Evolutionary conservation across 2,113 vertebrate species (phyloP), one percentile per base, ranked within the genome.

Genomic region (Noturus placidus): DNA sequence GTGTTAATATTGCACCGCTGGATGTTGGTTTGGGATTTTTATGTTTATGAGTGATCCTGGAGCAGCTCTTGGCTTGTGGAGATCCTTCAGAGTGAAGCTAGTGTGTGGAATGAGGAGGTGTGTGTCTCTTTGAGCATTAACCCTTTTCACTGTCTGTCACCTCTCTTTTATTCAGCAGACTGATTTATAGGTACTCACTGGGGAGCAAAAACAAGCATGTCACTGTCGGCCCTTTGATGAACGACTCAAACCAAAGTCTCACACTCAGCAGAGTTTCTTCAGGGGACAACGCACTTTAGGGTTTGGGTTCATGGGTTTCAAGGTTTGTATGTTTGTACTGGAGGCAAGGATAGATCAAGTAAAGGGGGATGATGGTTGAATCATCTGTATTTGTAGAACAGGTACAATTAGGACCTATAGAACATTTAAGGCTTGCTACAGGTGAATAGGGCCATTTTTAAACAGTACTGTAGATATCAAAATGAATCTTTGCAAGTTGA

Each of bases 181-280:
- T 94, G 93, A 95, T 96, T 95, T 95, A 96, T 94, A 92, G 91
- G 90, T 84, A 82, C 90, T 91, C 89, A 89, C 89, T 56, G 86
- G 91, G 91, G 91, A 93, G 82, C 92, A 94, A 93, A 94, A 94
- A 94, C 92, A 93, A 92, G 90, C 89, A 86, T 87, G 92, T 92
- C 92, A 87, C 89, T 88, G 88, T 61, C 63, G 90, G 61, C 82
- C 74, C 87, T 91, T 91, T 93, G 93, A 94, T 91, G 91, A 94
- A 95, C 84, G 92, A 92, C 88, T 92, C 67, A 69, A 85, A 86
- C 88, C 89, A 90, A 94, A 91, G 92, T 92, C 90, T 91, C 84
- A 89, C 86, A 84, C 87, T 90, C 91, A 92, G 89, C 87, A 89
- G 52, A 83, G 85, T 83, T 88, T 93, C 87, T 88, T 88, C 19